Base-by-base conservation (phyloP, 2,888 invertebrate species). In the Eupithecia dodoneata region DNA sequence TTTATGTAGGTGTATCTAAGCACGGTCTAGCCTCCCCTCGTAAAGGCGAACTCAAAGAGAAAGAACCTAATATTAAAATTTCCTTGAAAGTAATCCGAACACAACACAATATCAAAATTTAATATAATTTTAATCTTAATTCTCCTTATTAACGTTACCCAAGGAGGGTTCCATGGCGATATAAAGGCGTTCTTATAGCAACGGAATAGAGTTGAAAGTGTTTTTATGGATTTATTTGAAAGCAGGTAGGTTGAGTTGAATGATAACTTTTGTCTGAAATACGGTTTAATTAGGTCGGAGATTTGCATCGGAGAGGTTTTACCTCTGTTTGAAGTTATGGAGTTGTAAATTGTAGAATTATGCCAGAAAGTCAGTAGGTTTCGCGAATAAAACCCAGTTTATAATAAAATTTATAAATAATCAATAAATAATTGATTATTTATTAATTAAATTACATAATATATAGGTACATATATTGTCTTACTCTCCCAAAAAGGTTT, bases 91-190 rank as follows among this genome's bases (percentile, higher is more conserved):
- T 95, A 95, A 94, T 93, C 94, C 94, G 92, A 90, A 93, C 89
- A 91, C 93, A 94, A 93, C 94, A 94, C 93, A 94, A 95, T 94
- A 94, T 94, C 92, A 94, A 94, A 94, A 94, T 94, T 94, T 95
- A 94, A 95, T 95, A 95, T 94, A 91, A 93, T 94, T 94, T 93
- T 95, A 94, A 94, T 94, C 94, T 94, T 94, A 94, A 94, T 94
- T 92, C 93, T 91, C 87, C 93, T 94, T 94, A 94, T 94, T 94
- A 94, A 93, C 91, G 91, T 90, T 90, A 87, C 89, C 92, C 88
- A 89, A 92, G 91, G 91, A 92, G 92, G 93, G 92, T 87, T 87
- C 86, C 73, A 76, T 80, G 83, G 42, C 75, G 76, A 52, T 13
- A 7, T 5, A 86, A 81, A 83, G 74, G 72, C 18, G 73, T 83